Evolutionary conservation across 2,113 vertebrate species (phyloP).

Genomic region (Misgurnus anguillicaudatus): DNA sequence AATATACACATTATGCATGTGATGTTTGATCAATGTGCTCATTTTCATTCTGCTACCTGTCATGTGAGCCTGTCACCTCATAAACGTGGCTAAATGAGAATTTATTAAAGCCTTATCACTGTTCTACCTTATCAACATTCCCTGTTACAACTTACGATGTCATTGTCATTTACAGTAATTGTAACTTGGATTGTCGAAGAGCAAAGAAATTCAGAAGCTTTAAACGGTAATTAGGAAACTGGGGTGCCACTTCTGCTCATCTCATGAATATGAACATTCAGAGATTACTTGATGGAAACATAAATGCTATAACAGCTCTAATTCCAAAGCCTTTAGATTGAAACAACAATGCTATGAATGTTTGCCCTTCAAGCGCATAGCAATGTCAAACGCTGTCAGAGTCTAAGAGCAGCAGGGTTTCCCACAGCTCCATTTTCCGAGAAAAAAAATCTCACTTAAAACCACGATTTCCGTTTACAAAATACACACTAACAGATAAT

Average conservation of each 20-base stretch:
- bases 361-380: slow-evolving; percentile 18
- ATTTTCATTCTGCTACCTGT: no score
- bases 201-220: background rate
- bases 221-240: background rate
- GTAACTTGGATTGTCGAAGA: no score
- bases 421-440: background rate
- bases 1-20: no score
- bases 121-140: no score
- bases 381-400: slow-evolving; percentile 19
- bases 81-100: no score
- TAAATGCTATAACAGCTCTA: background rate
- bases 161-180: no score
- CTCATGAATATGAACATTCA: background rate
- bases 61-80: no score
- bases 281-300: background rate
- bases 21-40: no score
- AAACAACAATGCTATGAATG: background rate
- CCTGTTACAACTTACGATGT: no score
- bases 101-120: no score
- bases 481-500: slow-evolving; percentile 23
- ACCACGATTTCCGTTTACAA: background rate
- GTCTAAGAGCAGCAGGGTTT: background rate
- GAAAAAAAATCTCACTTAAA: no score
- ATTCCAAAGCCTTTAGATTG: slow-evolving; percentile 17
- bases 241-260: background rate